A percentile compares a stretch with the other conserved stretches of the same genome.
Evolutionary conservation across 2,888 invertebrate species (phyloP).

Genomic region (Chorisops tibialis): DNA sequence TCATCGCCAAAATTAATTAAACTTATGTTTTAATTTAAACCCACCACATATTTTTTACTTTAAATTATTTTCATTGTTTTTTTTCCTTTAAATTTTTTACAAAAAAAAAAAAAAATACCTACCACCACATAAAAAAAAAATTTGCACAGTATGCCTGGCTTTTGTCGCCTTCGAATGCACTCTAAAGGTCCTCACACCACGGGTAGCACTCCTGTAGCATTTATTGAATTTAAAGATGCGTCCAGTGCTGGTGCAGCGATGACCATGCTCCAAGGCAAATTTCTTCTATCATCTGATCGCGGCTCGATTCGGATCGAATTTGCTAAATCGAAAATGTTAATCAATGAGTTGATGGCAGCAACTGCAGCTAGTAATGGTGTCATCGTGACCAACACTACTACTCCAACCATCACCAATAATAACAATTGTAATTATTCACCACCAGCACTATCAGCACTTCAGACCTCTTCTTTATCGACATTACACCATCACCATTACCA

Average conservation of each 20-base stretch:
- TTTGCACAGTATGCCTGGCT: slow-evolving; percentile 88
- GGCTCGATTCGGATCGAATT: slow-evolving; percentile 98
- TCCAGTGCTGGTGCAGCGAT: slow-evolving; percentile 88
- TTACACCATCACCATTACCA: slow-evolving; percentile 35
- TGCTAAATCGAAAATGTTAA: slow-evolving; percentile 98
- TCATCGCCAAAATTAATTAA: background rate
- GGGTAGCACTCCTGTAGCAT: slow-evolving; percentile 85
- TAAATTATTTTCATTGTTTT: too few species aligned
- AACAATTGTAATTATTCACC: slow-evolving; percentile 39
- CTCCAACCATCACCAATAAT: slow-evolving; percentile 30
- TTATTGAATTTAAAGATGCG: slow-evolving; percentile 95
- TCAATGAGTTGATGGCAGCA: slow-evolving; percentile 54
- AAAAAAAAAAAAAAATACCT: slow-evolving; percentile 30
- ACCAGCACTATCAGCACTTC: slow-evolving; percentile 45
- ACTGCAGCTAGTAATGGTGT: background rate
- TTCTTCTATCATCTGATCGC: slow-evolving; percentile 92
- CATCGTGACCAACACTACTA: background rate
- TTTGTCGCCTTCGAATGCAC: slow-evolving; percentile 96
- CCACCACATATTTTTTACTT: too few species aligned
- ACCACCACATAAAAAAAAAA: slow-evolving; percentile 27
- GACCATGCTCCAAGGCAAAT: slow-evolving; percentile 92
- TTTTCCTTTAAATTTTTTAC: slow-evolving; percentile 11
- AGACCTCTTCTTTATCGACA: slow-evolving; percentile 48
- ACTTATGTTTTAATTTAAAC: too few species aligned
- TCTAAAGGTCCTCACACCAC: slow-evolving; percentile 63